These are phyloP conservation scores for Oncorhynchus masou DNA, from an alignment of 2,113 vertebrate genomes.

Conservation along the genomic window DNA sequence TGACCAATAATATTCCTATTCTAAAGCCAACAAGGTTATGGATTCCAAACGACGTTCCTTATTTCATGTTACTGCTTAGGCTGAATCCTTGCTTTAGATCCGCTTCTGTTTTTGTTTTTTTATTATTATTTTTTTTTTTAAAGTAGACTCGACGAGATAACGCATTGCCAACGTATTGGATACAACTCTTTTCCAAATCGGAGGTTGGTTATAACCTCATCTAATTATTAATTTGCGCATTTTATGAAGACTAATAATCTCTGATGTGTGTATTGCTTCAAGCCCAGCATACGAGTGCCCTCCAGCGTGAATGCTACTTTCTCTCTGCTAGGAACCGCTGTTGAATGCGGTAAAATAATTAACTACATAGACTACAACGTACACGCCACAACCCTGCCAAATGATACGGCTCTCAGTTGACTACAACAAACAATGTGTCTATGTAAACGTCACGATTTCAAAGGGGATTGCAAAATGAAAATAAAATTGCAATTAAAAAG, in stretches of 20 bases:
- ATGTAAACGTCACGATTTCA: slow-evolving; percentile 54
- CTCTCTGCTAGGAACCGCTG: slow-evolving; percentile 57
- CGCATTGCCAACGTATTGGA: slow-evolving; percentile 74
- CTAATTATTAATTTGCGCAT: slow-evolving; percentile 59
- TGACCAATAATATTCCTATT: slow-evolving; percentile 51
- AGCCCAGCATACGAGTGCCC: slow-evolving; percentile 21
- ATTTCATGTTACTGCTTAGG: background rate
- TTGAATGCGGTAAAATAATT: slow-evolving; percentile 75
- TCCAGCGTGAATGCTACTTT: slow-evolving; percentile 23
- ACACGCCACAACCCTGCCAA: slow-evolving; percentile 55
- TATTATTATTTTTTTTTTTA: too few relatives aligned
- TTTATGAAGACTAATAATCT: slow-evolving; percentile 38
- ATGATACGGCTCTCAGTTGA: slow-evolving; percentile 55
- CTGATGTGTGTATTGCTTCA: slow-evolving; percentile 15
- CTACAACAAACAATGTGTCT: slow-evolving; percentile 70
- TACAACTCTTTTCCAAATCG: slow-evolving; percentile 74
- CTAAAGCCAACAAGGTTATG: background rate
- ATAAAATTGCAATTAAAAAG: slow-evolving; percentile 3
- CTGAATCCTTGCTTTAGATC: slow-evolving; percentile 18
- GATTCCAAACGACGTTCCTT: background rate
- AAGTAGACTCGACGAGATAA: slow-evolving; percentile 60
- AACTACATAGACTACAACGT: slow-evolving; percentile 47
- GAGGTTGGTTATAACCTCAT: slow-evolving; percentile 73
- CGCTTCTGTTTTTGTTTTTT: background rate
- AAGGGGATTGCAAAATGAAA: slow-evolving; percentile 10